phyloP scores from a whole-genome alignment of 2,113 vertebrate species.

The Thoracochromis brauschi region DNA sequence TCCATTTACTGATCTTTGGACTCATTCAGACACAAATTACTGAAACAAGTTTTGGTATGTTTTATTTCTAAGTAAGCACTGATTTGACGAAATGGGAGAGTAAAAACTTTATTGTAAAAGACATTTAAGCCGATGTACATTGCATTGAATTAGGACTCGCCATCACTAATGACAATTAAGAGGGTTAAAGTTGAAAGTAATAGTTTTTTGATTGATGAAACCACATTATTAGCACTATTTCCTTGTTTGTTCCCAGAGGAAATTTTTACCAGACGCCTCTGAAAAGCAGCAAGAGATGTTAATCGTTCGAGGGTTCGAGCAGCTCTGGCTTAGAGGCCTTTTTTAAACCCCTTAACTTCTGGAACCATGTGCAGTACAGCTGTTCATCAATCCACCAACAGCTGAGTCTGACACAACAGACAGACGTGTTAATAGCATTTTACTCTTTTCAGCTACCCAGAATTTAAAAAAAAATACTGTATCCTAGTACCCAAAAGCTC shows the following conservation, averaged over 20 bases:
- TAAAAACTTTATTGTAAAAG: not conserved
- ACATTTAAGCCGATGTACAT: not conserved
- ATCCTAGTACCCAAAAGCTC: not conserved
- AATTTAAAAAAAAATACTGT: rapidly evolving
- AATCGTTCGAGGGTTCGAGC: not conserved
- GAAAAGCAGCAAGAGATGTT: not conserved
- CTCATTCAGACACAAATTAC: rapidly evolving
- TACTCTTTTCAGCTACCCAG: not conserved
- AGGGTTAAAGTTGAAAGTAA: not conserved
- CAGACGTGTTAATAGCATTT: not conserved
- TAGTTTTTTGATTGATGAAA: not conserved
- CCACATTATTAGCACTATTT: rapidly evolving
- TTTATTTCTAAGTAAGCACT: not conserved
- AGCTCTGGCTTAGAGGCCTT: not conserved
- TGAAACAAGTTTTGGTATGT: not conserved
- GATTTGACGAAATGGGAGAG: rapidly evolving
- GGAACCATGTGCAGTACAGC: not conserved
- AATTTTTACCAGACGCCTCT: not conserved
- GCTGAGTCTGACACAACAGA: not conserved
- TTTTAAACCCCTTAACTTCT: not conserved
- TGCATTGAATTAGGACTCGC: not conserved
- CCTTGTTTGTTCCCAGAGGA: not conserved
- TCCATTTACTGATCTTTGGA: not conserved
- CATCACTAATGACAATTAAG: not conserved
- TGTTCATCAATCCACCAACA: not conserved